Conservation (phyloP, 2,113 vertebrate genomes). For the Xyrauchen texanus region DNA sequence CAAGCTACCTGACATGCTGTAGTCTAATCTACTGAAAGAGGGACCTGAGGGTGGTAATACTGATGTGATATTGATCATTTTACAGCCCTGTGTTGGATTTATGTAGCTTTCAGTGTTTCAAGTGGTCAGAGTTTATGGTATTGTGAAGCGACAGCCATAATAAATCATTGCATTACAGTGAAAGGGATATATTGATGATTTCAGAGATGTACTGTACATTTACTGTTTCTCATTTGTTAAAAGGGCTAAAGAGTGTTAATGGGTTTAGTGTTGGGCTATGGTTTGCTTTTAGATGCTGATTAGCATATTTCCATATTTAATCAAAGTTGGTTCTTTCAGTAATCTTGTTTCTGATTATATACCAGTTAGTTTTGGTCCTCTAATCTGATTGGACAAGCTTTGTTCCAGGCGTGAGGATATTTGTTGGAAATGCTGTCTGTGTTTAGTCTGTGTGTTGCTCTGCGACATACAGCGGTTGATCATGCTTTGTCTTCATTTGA, state of each 20-base stretch:
- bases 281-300: background rate
- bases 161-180: slow-evolving; percentile 36
- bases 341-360: too few species aligned
- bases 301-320: too few species aligned
- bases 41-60: background rate
- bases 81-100: slow-evolving; percentile 39
- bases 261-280: background rate
- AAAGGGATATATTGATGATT: slow-evolving; percentile 13
- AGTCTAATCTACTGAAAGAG: background rate
- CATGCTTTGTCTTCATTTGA: too few species aligned
- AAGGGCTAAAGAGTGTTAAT: slow-evolving; percentile 8
- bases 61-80: slow-evolving; percentile 53
- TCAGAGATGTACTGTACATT: slow-evolving; percentile 17
- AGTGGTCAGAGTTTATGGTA: slow-evolving; percentile 28
- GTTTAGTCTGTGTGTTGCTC: too few species aligned
- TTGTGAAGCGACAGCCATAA: slow-evolving; percentile 29
- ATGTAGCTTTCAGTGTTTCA: slow-evolving; percentile 11
- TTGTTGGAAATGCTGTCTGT: too few species aligned
- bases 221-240: slow-evolving; percentile 14
- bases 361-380: too few species aligned
- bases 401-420: too few species aligned
- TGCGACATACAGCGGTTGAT: too few species aligned
- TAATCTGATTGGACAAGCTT: too few species aligned
- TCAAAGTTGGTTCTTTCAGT: too few species aligned
- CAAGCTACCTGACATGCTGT: background rate